These are phyloP conservation scores for Zhuqinia jingwanae DNA, from an alignment of 2,888 invertebrate species.

Conservation along the genomic window DNA sequence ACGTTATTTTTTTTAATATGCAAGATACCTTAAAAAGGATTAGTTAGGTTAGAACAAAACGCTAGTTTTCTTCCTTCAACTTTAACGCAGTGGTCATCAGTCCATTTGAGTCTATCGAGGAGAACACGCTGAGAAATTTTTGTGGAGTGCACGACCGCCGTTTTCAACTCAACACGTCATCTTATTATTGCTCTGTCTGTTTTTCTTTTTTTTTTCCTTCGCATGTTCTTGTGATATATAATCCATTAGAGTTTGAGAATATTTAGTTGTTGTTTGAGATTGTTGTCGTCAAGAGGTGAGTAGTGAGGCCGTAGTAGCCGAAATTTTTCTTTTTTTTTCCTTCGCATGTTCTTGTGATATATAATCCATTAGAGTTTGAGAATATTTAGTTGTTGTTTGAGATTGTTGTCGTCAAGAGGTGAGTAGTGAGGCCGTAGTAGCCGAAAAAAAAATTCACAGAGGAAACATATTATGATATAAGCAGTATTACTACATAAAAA, in stretches of 20 bases:
- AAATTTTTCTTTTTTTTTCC: too few relatives aligned
- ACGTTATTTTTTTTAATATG: too few relatives aligned
- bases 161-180: slow-evolving; percentile 3
- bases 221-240: too few relatives aligned
- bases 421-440: slow-evolving; percentile 34
- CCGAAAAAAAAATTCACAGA: slow-evolving; percentile 16
- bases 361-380: slow-evolving; percentile 32
- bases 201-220: too few relatives aligned
- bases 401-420: slow-evolving; percentile 49
- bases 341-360: too few relatives aligned
- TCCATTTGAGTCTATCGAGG: slow-evolving; percentile 73
- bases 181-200: background rate
- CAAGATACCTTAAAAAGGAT: background rate
- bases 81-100: slow-evolving; percentile 71
- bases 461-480: background rate
- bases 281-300: slow-evolving; percentile 50
- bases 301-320: slow-evolving; percentile 30
- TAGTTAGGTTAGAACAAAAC: slow-evolving; percentile 39
- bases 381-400: slow-evolving; percentile 38
- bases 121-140: slow-evolving; percentile 56
- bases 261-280: slow-evolving; percentile 43
- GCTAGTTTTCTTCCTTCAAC: slow-evolving; percentile 72
- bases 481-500: background rate
- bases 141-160: slow-evolving; percentile 38
- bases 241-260: slow-evolving; percentile 26